Evolutionary conservation across 1,140 invertebrate genomes (phyloP).

Genomic region (Ips typographus): DNA sequence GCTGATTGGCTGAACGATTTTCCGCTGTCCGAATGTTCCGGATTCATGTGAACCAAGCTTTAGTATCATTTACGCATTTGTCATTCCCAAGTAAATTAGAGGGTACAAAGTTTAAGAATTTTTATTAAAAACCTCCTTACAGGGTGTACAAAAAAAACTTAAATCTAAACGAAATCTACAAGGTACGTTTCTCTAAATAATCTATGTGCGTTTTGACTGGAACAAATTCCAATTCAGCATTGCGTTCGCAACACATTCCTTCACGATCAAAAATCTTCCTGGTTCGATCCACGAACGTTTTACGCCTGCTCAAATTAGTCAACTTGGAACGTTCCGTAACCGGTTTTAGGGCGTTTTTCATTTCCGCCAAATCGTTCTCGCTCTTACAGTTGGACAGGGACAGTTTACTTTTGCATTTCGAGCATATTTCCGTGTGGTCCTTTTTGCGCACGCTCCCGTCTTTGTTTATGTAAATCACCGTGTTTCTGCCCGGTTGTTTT

Average conservation of each 20-base stretch:
- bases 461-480: slow-evolving; percentile 37
- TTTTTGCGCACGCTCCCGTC: slow-evolving; percentile 29
- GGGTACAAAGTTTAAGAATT: too few species aligned
- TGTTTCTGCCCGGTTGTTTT: slow-evolving; percentile 33
- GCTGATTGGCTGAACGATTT: too few species aligned
- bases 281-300: slow-evolving; percentile 32
- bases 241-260: slow-evolving; percentile 4
- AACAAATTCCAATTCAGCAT: slow-evolving; percentile 11
- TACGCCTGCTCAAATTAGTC: slow-evolving; percentile 30
- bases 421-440: slow-evolving; percentile 18
- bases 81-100: too few species aligned
- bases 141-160: not conserved
- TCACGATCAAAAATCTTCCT: slow-evolving; percentile 18
- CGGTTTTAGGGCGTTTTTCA: slow-evolving; percentile 32
- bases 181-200: slow-evolving; percentile 18
- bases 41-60: too few species aligned
- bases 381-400: slow-evolving; percentile 31
- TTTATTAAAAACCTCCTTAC: too few species aligned
- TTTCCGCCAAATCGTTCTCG: slow-evolving; percentile 29
- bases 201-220: slow-evolving; percentile 34
- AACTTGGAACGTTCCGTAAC: slow-evolving; percentile 39
- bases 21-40: too few species aligned
- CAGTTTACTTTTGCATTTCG: slow-evolving; percentile 28
- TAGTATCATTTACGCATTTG: too few species aligned
- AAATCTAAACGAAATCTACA: slow-evolving; percentile 7